phyloP scores from a whole-genome alignment of 2,888 invertebrate genomes.

The Rotaria sp. region DNA sequence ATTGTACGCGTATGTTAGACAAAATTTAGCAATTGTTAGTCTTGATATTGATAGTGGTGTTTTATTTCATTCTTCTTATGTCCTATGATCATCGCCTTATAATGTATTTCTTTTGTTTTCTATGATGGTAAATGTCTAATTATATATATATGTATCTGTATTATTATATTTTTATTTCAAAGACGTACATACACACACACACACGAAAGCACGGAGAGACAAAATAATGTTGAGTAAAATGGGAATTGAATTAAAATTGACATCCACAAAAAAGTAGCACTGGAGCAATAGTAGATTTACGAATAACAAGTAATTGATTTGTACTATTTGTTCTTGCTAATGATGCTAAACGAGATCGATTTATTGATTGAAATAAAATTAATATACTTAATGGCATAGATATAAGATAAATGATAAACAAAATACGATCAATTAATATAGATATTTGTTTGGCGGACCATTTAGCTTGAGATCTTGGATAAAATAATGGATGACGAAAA shows the following conservation, averaged over 20 bases:
- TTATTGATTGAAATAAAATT: not conserved
- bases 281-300: not conserved
- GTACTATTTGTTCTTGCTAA: not conserved
- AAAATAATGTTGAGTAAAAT: not conserved
- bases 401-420: constrained; percentile 3
- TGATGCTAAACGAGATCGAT: not conserved
- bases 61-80: not conserved
- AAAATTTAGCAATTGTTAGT: not conserved
- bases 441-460: not conserved
- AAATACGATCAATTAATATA: not conserved
- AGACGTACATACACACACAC: not conserved
- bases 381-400: not conserved
- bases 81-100: not conserved
- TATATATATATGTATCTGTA: not conserved
- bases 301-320: not conserved
- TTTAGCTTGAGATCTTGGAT: not conserved
- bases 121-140: not conserved
- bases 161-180: not conserved
- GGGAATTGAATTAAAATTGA: not conserved
- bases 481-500: not conserved
- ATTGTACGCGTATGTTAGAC: not conserved
- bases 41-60: not conserved
- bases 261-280: not conserved
- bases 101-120: not conserved
- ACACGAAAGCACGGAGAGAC: not conserved